Conservation (phyloP, 2,888 invertebrate genomes). For the Malthinus seriepunctatus region DNA sequence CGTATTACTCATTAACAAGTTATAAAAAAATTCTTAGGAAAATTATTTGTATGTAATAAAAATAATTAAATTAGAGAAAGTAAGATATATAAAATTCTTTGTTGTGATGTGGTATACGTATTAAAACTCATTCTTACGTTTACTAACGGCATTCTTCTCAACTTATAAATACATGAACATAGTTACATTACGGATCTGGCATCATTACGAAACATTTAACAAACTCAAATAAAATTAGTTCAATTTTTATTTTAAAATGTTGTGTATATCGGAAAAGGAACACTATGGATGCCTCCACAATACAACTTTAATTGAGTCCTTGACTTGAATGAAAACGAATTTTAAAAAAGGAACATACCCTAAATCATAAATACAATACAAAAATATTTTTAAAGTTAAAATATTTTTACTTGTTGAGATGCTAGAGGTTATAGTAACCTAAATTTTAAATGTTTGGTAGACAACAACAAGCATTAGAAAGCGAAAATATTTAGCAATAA, state of each 20-base stretch:
- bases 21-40: no score
- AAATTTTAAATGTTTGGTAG: slow-evolving; percentile 44
- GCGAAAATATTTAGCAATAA: slow-evolving; percentile 51
- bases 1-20: no score
- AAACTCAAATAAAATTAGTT: background rate
- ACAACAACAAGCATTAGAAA: slow-evolving; percentile 46
- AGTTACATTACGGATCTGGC: slow-evolving; percentile 1
- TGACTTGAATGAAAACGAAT: slow-evolving; percentile 19
- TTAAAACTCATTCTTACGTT: background rate
- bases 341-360: slow-evolving; percentile 17
- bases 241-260: background rate
- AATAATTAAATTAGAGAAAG: no score
- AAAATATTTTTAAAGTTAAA: slow-evolving; percentile 15
- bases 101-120: no score
- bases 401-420: slow-evolving; percentile 16
- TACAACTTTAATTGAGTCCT: slow-evolving; percentile 10
- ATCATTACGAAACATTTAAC: slow-evolving; percentile 1
- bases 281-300: background rate
- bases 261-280: background rate
- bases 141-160: slow-evolving; percentile 1
- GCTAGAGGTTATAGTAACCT: slow-evolving; percentile 38
- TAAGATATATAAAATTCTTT: no score
- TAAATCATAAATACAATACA: slow-evolving; percentile 21
- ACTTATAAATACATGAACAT: background rate
- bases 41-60: no score